Evolutionary conservation across 2,797 vertebrate genomes (phyloP).

Genomic region (Coregonus ussuriensis): DNA sequence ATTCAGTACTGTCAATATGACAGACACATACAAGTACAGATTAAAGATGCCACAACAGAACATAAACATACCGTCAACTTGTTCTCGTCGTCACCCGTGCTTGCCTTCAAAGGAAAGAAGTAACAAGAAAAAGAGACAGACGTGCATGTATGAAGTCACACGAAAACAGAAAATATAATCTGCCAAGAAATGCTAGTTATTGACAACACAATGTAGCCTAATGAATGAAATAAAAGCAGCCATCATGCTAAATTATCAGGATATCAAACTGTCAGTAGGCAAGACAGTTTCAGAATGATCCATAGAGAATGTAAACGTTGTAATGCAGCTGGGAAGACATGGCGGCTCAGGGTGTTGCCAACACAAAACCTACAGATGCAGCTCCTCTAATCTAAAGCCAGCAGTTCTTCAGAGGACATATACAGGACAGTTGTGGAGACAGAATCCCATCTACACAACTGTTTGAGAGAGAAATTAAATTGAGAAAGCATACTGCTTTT

Average conservation of each 20-base stretch:
- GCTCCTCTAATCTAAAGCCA: constrained; percentile 24
- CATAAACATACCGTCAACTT: constrained; percentile 81
- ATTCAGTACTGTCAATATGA: neutral
- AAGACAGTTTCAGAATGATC: neutral
- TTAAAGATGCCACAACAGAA: neutral
- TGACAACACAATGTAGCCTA: neutral
- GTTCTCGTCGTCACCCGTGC: constrained; percentile 79
- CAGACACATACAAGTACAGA: neutral
- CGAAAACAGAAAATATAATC: neutral
- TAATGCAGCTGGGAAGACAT: neutral
- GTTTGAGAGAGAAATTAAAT: constrained; percentile 1
- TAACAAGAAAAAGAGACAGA: constrained; percentile 48
- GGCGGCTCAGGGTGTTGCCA: neutral
- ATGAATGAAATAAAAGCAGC: neutral
- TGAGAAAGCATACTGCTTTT: constrained; percentile 6
- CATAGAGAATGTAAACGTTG: neutral
- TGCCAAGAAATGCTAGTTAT: neutral
- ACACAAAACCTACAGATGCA: neutral
- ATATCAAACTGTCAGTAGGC: neutral
- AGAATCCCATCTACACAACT: constrained; percentile 1
- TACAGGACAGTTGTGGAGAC: constrained; percentile 31
- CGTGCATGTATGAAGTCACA: constrained; percentile 19
- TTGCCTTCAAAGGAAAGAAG: constrained; percentile 54
- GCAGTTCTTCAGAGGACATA: constrained; percentile 57
- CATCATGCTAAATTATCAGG: neutral